Evolutionary conservation across 1,140 invertebrate species (phyloP), one percentile per base, ranked within the genome.

Genomic region (Cherax quadricarinatus): DNA sequence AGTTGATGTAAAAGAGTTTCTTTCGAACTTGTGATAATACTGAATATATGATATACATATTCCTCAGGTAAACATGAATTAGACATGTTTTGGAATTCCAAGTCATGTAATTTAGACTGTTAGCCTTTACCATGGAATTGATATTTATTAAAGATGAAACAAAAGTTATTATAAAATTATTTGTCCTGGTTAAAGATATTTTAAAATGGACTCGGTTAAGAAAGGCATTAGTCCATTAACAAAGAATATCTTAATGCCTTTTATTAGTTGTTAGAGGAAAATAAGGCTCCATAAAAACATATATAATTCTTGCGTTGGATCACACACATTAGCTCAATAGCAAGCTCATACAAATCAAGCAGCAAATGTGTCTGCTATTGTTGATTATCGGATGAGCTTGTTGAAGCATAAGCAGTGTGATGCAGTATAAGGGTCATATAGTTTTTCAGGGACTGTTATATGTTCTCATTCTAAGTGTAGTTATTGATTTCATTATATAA

Each of bases 401-500:
- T 88, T 60, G 57, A 78, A n/a, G 41, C 48, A 57, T 62, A 24
- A 79, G 70, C 70, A 70, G 30, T 60, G 75, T 60, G 51, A 30
- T 75, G 70, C 70, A 75, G 24, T 75, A 75, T n/a, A 78, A 51
- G 70, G 49, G 62, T 87, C 70, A 87, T 84, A 75, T 85, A 90
- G 88, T 24, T 73, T 5, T 53, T 85, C 60, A 90, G 88, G 81
- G 88, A 90, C 48, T 85, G 48, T 41, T 21, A 53, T 62, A 75
- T 88, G 78, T 53, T 75, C 66, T 85, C 62, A 82, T 53, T 89
- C 80, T 24, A 24, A 66, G 70, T 70, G 81, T 89, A 83, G 88
- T 75, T 53, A 90, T 70, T 18, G 73, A 41, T 30, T 83, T 73
- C 24, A 79, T 84, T 82, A 66, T 82, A 83, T 89, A 85, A 66